phyloP scores from a whole-genome alignment of 2,113 vertebrate species.

The Callaeas wilsoni region DNA sequence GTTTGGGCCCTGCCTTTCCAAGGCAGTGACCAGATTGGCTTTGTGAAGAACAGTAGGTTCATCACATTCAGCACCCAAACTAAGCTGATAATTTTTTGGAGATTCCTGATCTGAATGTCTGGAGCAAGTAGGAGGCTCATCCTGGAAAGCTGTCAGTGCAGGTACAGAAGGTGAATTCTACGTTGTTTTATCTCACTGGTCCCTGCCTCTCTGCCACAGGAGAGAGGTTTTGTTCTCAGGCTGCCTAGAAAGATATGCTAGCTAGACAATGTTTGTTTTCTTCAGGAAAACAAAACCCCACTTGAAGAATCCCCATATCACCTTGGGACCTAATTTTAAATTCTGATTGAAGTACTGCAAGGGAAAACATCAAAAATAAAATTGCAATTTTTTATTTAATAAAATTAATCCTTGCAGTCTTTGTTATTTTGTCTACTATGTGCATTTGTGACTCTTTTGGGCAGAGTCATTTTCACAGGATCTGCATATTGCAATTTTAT shows the following conservation, averaged over 20 bases:
- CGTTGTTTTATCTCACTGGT: neutral
- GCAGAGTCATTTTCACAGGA: conserved; percentile 5
- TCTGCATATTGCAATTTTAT: conserved; percentile 36
- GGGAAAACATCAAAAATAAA: neutral
- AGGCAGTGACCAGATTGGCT: rapidly evolving
- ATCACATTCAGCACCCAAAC: neutral
- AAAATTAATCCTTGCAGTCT: neutral
- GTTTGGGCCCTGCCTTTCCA: rapidly evolving
- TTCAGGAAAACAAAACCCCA: neutral
- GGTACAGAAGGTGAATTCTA: neutral
- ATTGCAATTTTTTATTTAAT: neutral
- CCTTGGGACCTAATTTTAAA: neutral
- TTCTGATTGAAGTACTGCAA: neutral
- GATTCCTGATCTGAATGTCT: neutral
- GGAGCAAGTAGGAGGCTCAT: neutral
- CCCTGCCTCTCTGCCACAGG: too few relatives aligned
- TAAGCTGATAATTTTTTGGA: neutral
- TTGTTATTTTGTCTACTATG: neutral
- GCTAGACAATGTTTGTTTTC: neutral
- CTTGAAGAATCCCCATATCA: neutral
- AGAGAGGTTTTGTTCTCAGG: neutral
- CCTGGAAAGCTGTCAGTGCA: rapidly evolving
- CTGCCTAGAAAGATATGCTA: neutral
- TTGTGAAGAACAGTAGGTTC: neutral
- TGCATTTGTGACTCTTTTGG: neutral